phyloP scores from a whole-genome alignment of 2,888 invertebrate genomes.

The Argyresthia albistria region DNA sequence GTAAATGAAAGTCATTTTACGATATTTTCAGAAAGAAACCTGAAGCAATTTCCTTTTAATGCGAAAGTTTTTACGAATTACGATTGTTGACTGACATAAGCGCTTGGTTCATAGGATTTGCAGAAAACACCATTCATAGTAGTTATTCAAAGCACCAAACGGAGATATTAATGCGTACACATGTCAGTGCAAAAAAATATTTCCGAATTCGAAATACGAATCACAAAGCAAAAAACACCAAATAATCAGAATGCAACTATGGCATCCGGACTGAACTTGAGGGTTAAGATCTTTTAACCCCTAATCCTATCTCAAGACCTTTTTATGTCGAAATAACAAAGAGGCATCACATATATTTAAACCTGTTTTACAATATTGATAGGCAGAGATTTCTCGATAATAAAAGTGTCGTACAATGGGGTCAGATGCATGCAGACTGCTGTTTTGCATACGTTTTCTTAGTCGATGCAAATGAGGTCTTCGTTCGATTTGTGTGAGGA shows the following conservation, averaged over 20 bases:
- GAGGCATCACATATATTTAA: constrained; percentile 49
- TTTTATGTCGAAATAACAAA: constrained; percentile 24
- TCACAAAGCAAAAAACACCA: constrained; percentile 2
- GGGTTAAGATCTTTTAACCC: constrained; percentile 36
- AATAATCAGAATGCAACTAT: constrained; percentile 50
- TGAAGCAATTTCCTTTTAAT: no score
- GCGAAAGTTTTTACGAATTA: no score
- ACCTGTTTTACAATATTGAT: constrained; percentile 68
- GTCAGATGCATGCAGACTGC: constrained; percentile 29
- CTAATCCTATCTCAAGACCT: constrained; percentile 43
- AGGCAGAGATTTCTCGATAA: constrained; percentile 45
- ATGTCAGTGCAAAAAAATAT: constrained; percentile 47
- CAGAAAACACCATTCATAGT: no score
- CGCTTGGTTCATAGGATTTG: no score
- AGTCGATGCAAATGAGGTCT: constrained; percentile 50
- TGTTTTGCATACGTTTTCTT: constrained; percentile 65
- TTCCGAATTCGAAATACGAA: constrained; percentile 31
- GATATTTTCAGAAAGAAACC: not conserved
- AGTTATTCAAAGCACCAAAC: constrained; percentile 23
- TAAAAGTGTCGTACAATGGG: constrained; percentile 46
- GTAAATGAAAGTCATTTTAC: not conserved
- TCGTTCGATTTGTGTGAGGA: constrained; percentile 37
- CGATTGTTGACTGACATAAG: no score
- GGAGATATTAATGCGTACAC: constrained; percentile 33
- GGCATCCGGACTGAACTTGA: constrained; percentile 43